Base-by-base conservation (phyloP, 1,140 invertebrate genomes). In the Drosophila takahashii region DNA sequence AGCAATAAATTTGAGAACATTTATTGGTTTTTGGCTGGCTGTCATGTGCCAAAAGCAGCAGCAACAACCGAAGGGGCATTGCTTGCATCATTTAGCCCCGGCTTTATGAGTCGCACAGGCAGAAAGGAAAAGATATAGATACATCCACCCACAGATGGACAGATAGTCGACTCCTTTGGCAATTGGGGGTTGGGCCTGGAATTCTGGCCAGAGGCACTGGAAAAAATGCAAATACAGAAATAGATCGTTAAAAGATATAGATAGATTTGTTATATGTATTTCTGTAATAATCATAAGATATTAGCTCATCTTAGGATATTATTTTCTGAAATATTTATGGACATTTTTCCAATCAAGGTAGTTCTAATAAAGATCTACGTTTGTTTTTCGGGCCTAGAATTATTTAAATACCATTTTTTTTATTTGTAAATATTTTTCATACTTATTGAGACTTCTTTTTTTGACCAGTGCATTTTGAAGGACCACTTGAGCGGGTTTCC, bases 1-100 rank as follows among this genome's bases (percentile, higher is more conserved):
- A 81, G 83, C 87, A 87, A 90, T 90, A 90, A 90, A 90, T 90
- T 89, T 84, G 77, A 81, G 62, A 86, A 90, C 87, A 90, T 90
- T 90, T 90, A 90, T 90, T 90, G 87, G 87, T 89, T 90, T 90
- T 90, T 87, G 75, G 56, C 60, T 76, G 59, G 42, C 61, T 77
- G 72, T 81, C 79, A 81, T 56, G 73, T 60, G 56, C 39, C 74
- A 72, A 56, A 53, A 52, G 42, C 71, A 60, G 50, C 51, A 61
- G 37, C 50, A 66, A 47, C 44, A 52, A 39, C 48, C 41, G 53
- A 72, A 61, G 44, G 70, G 80, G 48, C 59, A 84, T 59, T 66
- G 51, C 54, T 87, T 83, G 81, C 79, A 76, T 79, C 83, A 83
- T 86, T 86, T 73, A 72, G 80, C 45, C 41, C 37, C 51, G 66